Conservation (phyloP, 2,113 vertebrate species). For the Numenius arquata region DNA sequence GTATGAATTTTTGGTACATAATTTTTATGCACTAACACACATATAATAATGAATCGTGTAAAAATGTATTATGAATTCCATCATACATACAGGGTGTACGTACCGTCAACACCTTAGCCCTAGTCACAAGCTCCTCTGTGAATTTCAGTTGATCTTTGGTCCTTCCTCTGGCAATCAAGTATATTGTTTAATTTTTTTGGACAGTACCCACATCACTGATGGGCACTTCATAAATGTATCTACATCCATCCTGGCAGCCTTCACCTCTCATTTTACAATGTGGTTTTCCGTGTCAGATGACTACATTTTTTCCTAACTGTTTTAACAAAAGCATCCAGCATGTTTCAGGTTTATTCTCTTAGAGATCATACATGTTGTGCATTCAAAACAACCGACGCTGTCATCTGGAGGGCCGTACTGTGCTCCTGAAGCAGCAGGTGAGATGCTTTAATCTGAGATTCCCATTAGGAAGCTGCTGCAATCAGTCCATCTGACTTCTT, state of each 20-base stretch:
- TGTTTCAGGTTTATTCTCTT: background rate
- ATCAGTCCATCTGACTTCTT: background rate
- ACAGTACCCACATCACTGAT: background rate
- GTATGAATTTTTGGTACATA: background rate
- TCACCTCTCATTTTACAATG: background rate
- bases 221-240: background rate
- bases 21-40: background rate
- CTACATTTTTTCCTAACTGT: background rate
- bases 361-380: background rate
- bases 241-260: conserved; percentile 3
- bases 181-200: background rate
- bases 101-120: background rate
- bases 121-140: background rate
- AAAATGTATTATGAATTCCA: background rate
- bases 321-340: background rate
- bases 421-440: conserved; percentile 16
- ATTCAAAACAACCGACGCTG: background rate
- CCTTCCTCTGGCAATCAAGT: background rate
- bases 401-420: background rate
- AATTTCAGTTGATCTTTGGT: background rate
- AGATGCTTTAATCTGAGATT: background rate
- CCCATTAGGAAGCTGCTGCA: background rate
- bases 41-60: background rate
- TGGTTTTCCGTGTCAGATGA: background rate
- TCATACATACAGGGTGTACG: accelerated